Percentiles rank a stretch among this genome's conserved stretches.
These are phyloP conservation scores for Lepidurus arcticus DNA, from an alignment of 1,140 invertebrate genomes.

Conservation along the genomic window DNA sequence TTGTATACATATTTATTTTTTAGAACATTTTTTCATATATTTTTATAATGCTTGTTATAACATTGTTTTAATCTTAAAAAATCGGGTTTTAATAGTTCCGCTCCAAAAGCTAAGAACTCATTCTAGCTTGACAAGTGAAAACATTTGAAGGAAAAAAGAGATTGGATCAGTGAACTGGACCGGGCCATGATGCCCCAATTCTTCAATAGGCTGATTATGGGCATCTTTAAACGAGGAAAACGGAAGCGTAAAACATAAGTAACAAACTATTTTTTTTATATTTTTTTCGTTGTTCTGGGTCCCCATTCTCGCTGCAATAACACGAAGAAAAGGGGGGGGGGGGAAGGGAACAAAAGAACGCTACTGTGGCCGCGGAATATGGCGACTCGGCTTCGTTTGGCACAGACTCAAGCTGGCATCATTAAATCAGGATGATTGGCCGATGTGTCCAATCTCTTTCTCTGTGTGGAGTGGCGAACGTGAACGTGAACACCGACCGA, in stretches of 20 bases:
- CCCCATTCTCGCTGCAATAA: neutral
- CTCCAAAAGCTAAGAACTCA: too few relatives aligned
- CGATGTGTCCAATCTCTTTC: constrained; percentile 21
- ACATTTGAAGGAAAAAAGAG: neutral
- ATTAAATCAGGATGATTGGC: constrained; percentile 22
- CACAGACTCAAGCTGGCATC: constrained; percentile 17
- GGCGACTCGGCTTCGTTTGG: constrained; percentile 16
- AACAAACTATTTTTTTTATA: neutral
- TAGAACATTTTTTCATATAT: too few relatives aligned
- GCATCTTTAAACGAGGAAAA: neutral
- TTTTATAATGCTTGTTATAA: too few relatives aligned
- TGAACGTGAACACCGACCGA: neutral
- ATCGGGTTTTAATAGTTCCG: too few relatives aligned
- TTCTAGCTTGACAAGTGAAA: too few relatives aligned
- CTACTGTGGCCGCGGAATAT: neutral
- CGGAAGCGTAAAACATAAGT: neutral
- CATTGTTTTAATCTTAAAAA: too few relatives aligned
- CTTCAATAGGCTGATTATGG: neutral
- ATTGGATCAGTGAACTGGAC: neutral
- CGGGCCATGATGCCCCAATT: neutral
- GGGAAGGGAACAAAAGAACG: neutral
- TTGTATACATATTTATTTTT: too few relatives aligned
- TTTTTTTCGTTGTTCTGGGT: neutral
- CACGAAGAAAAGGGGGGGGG: neutral
- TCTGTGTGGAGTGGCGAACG: neutral